Evolutionary conservation across 2,797 vertebrate genomes (phyloP).

Genomic region (Urosaurus nigricauda): DNA sequence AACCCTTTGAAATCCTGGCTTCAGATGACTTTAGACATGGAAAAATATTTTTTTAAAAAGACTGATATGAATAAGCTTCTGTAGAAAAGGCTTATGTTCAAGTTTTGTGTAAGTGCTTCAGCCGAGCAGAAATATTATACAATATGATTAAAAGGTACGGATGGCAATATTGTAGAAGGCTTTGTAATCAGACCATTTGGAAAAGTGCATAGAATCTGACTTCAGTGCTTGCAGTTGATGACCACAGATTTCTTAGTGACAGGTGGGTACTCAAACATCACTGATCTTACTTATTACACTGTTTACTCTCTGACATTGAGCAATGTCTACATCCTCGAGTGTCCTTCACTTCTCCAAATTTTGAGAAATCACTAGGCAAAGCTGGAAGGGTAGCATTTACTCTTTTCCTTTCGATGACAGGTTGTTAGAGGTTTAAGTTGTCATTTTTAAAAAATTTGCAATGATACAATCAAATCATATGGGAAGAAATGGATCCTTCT

Average conservation of each 20-base stretch:
- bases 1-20: slow-evolving; percentile 52
- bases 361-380: not conserved
- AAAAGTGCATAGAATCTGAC: not conserved
- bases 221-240: not conserved
- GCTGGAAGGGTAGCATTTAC: not conserved
- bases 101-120: not conserved
- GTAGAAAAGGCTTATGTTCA: not conserved
- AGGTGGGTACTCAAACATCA: not conserved
- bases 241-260: not conserved
- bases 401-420: not conserved
- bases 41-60: slow-evolving; percentile 3
- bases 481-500: slow-evolving; percentile 1
- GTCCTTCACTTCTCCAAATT: not conserved
- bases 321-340: not conserved
- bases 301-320: not conserved
- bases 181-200: not conserved
- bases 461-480: not conserved
- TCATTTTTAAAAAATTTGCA: not conserved
- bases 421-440: not conserved
- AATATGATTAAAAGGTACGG: not conserved
- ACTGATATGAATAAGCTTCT: not conserved
- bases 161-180: not conserved
- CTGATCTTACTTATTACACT: not conserved
- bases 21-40: not conserved
- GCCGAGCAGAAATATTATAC: not conserved